Evolutionary conservation across 2,797 vertebrate species (phyloP).

Genomic region (Darevskia mixta): DNA sequence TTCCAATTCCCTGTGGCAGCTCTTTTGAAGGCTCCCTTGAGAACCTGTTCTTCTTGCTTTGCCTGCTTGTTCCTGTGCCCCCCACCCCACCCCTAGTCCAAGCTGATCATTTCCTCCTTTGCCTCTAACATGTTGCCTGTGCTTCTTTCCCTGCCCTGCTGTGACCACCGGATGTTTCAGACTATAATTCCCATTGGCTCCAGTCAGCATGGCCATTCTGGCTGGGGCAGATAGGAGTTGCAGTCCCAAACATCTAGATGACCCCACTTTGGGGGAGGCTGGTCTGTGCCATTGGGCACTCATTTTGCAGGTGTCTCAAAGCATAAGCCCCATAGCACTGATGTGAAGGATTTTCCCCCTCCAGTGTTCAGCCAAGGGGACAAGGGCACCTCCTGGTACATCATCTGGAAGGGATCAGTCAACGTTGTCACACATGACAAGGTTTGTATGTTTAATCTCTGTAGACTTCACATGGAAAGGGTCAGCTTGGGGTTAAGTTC

Average conservation of each 20-base stretch:
- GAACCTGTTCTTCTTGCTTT: not conserved
- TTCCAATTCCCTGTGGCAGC: too few species aligned
- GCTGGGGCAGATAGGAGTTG: not conserved
- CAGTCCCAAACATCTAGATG: not conserved
- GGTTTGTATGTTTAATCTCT: slow-evolving; percentile 73
- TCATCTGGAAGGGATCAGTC: slow-evolving; percentile 98
- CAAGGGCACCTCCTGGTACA: slow-evolving; percentile 97
- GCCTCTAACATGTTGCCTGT: too few species aligned
- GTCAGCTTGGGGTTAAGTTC: not conserved
- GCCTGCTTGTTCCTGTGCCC: not conserved
- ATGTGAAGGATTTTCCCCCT: not conserved
- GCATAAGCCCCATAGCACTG: not conserved
- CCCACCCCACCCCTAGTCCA: not conserved
- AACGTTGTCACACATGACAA: slow-evolving; percentile 97
- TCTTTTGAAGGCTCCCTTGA: not conserved
- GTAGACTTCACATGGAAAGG: not conserved
- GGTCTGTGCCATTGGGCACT: not conserved
- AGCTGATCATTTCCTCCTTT: not conserved
- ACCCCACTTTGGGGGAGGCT: not conserved
- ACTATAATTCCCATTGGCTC: not conserved
- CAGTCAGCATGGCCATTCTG: not conserved
- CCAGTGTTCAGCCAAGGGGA: slow-evolving; percentile 97
- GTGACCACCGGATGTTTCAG: not conserved
- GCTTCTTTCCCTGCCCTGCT: not conserved
- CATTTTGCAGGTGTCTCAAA: not conserved